A percentile compares a stretch with the other conserved stretches of the same genome.
Evolutionary conservation across 1,140 invertebrate genomes (phyloP).

Genomic region (Apis laboriosa): DNA sequence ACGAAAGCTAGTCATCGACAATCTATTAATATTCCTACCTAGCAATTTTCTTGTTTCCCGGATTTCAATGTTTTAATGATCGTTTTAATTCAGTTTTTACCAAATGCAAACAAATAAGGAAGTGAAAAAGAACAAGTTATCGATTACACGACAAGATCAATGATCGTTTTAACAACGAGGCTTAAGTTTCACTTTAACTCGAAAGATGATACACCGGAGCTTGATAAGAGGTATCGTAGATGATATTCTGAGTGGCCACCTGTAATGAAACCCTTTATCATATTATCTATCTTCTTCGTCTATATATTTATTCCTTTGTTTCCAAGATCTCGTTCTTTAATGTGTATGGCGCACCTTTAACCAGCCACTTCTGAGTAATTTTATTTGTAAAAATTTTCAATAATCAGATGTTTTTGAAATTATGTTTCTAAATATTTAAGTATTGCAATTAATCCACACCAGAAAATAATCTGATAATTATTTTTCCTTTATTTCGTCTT

Average conservation of each 20-base stretch:
- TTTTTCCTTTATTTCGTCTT: background rate
- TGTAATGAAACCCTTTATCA: slow-evolving; percentile 22
- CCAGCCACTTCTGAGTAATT: background rate
- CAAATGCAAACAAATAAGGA: background rate
- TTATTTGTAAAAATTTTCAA: background rate
- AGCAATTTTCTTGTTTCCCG: background rate
- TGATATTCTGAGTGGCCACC: slow-evolving; percentile 30
- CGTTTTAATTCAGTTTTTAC: background rate
- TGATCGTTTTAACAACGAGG: slow-evolving; percentile 10
- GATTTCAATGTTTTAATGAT: background rate
- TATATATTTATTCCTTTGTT: background rate
- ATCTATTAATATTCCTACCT: background rate
- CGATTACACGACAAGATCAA: background rate
- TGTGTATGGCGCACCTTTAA: background rate
- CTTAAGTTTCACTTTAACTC: slow-evolving; percentile 8
- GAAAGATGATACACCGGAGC: background rate
- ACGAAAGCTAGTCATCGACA: background rate
- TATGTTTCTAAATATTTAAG: no score
- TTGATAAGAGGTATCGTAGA: background rate
- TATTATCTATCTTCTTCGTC: background rate
- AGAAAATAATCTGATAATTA: background rate
- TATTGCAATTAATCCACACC: background rate
- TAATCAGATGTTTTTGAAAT: background rate
- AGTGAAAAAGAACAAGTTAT: background rate
- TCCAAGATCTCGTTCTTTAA: background rate